phyloP scores from a whole-genome alignment of 1,140 invertebrate species.

The Hirudo medicinalis region DNA sequence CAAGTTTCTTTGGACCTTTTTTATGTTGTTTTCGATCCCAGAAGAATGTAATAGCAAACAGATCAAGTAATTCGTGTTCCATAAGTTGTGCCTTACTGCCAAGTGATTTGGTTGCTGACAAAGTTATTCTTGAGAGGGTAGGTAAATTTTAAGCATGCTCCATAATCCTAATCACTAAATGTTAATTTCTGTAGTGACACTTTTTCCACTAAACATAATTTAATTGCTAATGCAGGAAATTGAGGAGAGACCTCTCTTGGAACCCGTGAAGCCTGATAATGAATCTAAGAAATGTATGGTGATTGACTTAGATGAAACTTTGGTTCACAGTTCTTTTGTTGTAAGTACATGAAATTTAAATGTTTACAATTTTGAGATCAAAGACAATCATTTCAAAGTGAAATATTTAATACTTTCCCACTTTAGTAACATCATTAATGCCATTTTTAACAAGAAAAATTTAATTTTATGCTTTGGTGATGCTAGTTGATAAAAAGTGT shows the following conservation, averaged over 20 bases:
- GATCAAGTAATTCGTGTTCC: constrained; percentile 24
- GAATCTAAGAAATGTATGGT: constrained; percentile 22
- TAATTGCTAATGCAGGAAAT: too few species aligned
- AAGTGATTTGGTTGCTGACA: not conserved
- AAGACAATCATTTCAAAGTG: too few species aligned
- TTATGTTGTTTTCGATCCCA: constrained; percentile 63
- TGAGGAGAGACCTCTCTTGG: constrained; percentile 48
- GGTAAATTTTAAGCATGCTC: not conserved
- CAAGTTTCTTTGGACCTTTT: constrained; percentile 66
- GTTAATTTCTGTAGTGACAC: not conserved
- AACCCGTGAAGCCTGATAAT: constrained; percentile 70
- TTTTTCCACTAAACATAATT: constrained; percentile 41
- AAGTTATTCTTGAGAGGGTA: not conserved
- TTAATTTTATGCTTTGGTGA: too few species aligned
- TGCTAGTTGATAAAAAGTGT: too few species aligned
- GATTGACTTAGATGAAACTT: constrained; percentile 23
- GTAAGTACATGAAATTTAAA: not conserved
- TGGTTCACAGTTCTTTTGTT: constrained; percentile 23
- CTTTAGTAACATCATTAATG: too few species aligned
- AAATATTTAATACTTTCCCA: too few species aligned
- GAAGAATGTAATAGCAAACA: constrained; percentile 31
- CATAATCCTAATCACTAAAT: not conserved
- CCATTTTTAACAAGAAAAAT: too few species aligned
- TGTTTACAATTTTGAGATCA: too few species aligned
- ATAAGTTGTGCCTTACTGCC: constrained; percentile 23